Base-by-base conservation (phyloP, 1,140 invertebrate species). In the Cheumatopsyche charites region DNA sequence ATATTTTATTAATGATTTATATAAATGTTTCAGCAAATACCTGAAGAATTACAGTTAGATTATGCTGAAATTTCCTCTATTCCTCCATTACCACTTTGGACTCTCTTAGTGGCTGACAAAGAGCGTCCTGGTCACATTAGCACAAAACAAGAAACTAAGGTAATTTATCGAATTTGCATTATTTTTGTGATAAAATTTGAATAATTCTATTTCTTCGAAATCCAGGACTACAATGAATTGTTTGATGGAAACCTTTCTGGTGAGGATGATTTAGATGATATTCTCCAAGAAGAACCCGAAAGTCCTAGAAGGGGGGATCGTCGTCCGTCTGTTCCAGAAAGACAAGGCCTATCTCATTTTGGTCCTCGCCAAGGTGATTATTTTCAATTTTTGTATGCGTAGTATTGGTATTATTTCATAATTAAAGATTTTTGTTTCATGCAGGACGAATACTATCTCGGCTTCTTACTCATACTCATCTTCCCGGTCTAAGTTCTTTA, bases 1-100 rank as follows among this genome's bases (percentile, higher is more conserved):
- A n/a, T n/a, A n/a, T n/a, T n/a, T n/a, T n/a, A n/a, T n/a, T n/a
- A 36, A 36, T 36, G 9, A 9, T 9, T 36, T 36, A 36, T 36
- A n/a, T 36, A 9, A 36, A 36, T 36, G 36, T 73, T 67, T 21
- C 66, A 76, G 55, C 77, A 86, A 84, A 89, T 90, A 73, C 90
- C 91, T 0, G 94, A 96, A 81, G 95, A 96, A 75, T 83, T 96
- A 1, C 93, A 92, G 70, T 82, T 97, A 7, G 97, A 99, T 83
- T 99, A 98, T 80, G 92, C 95, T 0, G 97, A 99, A 81, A 93
- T 99, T 67, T 94, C 92, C 1, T 96, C 96, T 1, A 98, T 99
- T 72, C 95, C 97, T 6, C 97, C 98, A 0, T 81, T 99, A 21
- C 98, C 98, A 1, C 82, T 99, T 11, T 99, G 97, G 92, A 96